A percentile compares a stretch with the other conserved stretches of the same genome.
Evolutionary conservation across 1,140 invertebrate species (phyloP).

Genomic region (Pachypsylla venusta): DNA sequence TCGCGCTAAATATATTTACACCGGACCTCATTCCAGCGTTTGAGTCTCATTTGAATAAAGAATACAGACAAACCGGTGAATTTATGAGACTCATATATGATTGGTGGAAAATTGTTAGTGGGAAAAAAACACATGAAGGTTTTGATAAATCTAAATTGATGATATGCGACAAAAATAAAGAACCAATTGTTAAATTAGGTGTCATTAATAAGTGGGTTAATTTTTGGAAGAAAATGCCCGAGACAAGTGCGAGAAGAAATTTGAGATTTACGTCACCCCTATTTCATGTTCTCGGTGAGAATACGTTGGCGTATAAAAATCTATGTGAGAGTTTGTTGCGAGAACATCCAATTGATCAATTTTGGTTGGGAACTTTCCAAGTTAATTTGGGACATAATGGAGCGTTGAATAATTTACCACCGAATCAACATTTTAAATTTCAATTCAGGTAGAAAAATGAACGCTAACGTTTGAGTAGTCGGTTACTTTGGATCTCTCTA

Average conservation of each 20-base stretch:
- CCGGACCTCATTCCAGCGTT: not conserved
- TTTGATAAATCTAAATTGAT: not conserved
- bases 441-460: no score
- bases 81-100: not conserved
- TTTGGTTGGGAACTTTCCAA: constrained; percentile 3
- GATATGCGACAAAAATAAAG: not conserved
- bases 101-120: not conserved
- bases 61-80: not conserved
- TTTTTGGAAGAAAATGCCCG: not conserved
- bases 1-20: not conserved
- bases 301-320: not conserved
- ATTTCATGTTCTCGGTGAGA: not conserved
- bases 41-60: not conserved
- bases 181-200: not conserved
- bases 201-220: not conserved
- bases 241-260: not conserved
- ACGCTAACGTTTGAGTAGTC: no score
- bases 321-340: not conserved
- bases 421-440: no score
- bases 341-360: not conserved
- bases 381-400: no score
- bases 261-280: no score
- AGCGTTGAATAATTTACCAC: no score
- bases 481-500: no score
- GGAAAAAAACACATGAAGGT: not conserved